Evolutionary conservation across 2,113 vertebrate species (phyloP).

Genomic region (Lycocorax pyrrhopterus): DNA sequence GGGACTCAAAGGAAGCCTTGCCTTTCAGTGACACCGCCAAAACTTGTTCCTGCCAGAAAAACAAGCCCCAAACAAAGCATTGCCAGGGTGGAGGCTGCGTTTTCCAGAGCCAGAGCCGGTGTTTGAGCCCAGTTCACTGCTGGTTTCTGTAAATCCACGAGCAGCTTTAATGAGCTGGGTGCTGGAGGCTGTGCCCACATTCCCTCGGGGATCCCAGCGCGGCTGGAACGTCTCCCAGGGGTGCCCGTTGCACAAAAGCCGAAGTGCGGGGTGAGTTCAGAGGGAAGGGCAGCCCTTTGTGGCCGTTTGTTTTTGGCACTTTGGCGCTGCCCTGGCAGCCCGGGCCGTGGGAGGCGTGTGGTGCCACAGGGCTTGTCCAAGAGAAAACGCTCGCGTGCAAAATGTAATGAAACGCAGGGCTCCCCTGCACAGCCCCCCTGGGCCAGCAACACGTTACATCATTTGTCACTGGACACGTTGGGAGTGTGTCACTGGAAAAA

Average conservation of each 20-base stretch:
- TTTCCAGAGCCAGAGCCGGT: neutral
- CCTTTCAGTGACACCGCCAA: neutral
- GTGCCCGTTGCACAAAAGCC: neutral
- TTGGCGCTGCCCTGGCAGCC: neutral
- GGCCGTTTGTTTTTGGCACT: neutral
- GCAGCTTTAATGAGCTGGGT: neutral
- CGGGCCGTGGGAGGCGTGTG: neutral
- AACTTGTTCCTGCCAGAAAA: neutral
- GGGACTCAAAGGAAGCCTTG: neutral
- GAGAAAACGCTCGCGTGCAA: neutral
- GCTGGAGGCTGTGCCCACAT: neutral
- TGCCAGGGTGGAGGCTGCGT: neutral
- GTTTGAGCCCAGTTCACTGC: neutral
- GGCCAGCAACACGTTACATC: conserved; percentile 52
- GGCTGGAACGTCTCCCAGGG: neutral
- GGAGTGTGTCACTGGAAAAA: conserved; percentile 52
- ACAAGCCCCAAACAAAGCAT: neutral
- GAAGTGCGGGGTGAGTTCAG: neutral
- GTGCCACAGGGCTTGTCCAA: neutral
- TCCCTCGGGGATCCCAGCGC: accelerated
- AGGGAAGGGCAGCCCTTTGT: neutral
- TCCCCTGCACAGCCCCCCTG: conserved; percentile 18
- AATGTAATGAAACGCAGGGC: conserved; percentile 12
- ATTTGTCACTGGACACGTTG: conserved; percentile 63
- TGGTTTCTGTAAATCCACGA: neutral